Conservation (phyloP, 2,113 vertebrate species). For the Channa maculata region DNA sequence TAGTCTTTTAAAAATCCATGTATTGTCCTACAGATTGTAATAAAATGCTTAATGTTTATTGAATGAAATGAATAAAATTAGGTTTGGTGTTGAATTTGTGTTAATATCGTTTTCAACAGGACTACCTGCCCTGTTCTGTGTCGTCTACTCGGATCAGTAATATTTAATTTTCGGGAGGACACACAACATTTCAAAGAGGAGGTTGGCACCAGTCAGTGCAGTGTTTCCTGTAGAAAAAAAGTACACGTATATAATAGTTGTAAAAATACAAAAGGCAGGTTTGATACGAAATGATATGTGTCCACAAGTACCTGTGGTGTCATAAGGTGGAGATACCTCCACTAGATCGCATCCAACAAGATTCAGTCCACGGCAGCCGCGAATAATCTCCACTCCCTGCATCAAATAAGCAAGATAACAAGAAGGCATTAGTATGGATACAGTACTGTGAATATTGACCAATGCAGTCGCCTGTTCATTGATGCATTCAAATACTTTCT, state of each 20-base stretch:
- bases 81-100: background rate
- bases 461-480: background rate
- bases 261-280: background rate
- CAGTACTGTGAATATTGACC: too few species aligned
- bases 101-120: background rate
- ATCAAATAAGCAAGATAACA: background rate
- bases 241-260: background rate
- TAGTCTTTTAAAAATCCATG: background rate
- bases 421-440: background rate
- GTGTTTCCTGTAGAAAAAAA: conserved; percentile 87
- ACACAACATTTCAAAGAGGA: conserved; percentile 98
- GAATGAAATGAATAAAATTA: background rate
- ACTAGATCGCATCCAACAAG: conserved; percentile 95
- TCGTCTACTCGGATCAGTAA: conserved; percentile 61
- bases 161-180: conserved; percentile 87
- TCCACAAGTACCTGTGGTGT: conserved; percentile 86
- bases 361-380: conserved; percentile 91
- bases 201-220: conserved; percentile 91
- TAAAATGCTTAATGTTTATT: conserved; percentile 18
- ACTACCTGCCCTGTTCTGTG: background rate
- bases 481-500: too few species aligned
- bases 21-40: conserved; percentile 14
- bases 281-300: too few species aligned
- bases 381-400: conserved; percentile 93
- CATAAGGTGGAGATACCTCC: conserved; percentile 91